Evolutionary conservation across 1,140 invertebrate species (phyloP).

Genomic region (Drosophila aff.): DNA sequence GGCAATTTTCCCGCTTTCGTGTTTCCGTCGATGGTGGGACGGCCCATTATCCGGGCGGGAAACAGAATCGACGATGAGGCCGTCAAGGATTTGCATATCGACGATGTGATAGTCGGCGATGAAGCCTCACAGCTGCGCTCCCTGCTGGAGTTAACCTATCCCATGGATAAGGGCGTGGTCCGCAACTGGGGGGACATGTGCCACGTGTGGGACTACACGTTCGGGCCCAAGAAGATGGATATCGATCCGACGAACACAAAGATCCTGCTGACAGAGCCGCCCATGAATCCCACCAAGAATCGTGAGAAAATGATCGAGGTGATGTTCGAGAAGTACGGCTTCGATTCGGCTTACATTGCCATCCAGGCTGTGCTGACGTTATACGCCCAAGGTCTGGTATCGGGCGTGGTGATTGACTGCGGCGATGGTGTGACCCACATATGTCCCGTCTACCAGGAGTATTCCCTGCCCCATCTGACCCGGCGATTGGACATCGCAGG

Average conservation of each 20-base stretch:
- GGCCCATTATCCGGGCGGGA: slow-evolving; percentile 98
- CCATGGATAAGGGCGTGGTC: slow-evolving; percentile 99
- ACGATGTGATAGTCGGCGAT: slow-evolving; percentile 99
- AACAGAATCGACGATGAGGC: slow-evolving; percentile 99
- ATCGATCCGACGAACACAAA: slow-evolving; percentile 97
- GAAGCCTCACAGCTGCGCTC: slow-evolving; percentile 98
- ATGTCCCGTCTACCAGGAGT: slow-evolving; percentile 99
- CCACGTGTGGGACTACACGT: slow-evolving; percentile 99
- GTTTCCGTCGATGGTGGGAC: slow-evolving; percentile 99
- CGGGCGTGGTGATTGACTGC: slow-evolving; percentile 99
- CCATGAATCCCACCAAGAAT: slow-evolving; percentile 99
- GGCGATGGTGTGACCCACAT: slow-evolving; percentile 99
- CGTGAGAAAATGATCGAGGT: slow-evolving; percentile 99
- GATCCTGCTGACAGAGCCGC: slow-evolving; percentile 98
- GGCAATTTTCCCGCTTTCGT: slow-evolving; percentile 99
- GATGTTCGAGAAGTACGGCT: slow-evolving; percentile 99
- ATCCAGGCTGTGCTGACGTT: slow-evolving; percentile 99
- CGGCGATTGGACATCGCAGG: slow-evolving; percentile 98
- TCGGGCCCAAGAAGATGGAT: slow-evolving; percentile 98
- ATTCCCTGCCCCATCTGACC: slow-evolving; percentile 97
- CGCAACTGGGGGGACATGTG: slow-evolving; percentile 99
- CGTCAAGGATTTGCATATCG: slow-evolving; percentile 91
- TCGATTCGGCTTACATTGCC: slow-evolving; percentile 98
- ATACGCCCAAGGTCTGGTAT: slow-evolving; percentile 98
- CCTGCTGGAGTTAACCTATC: slow-evolving; percentile 99